Evolutionary conservation across 2,797 vertebrate genomes (phyloP).

Genomic region (Pyrocephalus nanus): DNA sequence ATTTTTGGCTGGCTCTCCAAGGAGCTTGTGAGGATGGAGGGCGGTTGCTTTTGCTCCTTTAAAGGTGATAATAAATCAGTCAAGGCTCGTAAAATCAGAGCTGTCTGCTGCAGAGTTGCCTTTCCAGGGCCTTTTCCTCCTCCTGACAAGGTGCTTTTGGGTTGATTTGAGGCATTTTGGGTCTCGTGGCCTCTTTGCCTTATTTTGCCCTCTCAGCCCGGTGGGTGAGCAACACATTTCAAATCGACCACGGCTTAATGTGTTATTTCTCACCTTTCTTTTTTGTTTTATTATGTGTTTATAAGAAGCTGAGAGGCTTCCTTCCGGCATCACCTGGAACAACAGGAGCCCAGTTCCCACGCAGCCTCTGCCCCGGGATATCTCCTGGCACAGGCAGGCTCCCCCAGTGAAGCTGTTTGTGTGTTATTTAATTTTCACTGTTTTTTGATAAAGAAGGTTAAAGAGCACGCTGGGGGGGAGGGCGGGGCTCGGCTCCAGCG

Average conservation of each 20-base stretch:
- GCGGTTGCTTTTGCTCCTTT: not conserved
- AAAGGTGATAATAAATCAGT: not conserved
- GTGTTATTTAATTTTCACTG: not conserved
- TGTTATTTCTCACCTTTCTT: slow-evolving; percentile 1
- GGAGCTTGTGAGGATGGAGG: not conserved
- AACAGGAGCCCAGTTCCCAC: not conserved
- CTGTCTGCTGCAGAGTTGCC: not conserved
- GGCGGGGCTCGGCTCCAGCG: not conserved
- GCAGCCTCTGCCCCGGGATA: not conserved
- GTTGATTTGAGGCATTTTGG: not conserved
- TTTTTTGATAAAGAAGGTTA: not conserved
- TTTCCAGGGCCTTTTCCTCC: not conserved
- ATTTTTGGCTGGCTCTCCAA: not conserved
- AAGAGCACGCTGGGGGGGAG: not conserved
- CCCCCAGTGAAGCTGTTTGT: not conserved
- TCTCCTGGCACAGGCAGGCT: not conserved
- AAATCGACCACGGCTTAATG: not conserved
- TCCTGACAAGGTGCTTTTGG: accelerated
- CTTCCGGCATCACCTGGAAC: slow-evolving; percentile 6
- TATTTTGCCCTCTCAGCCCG: not conserved
- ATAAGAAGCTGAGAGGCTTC: not conserved
- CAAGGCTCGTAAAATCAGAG: not conserved
- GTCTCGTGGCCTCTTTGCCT: not conserved
- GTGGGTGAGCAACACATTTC: accelerated
- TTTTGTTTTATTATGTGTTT: not conserved